Conservation (phyloP, 2,888 invertebrate species). For the Fragum whitleyi region DNA sequence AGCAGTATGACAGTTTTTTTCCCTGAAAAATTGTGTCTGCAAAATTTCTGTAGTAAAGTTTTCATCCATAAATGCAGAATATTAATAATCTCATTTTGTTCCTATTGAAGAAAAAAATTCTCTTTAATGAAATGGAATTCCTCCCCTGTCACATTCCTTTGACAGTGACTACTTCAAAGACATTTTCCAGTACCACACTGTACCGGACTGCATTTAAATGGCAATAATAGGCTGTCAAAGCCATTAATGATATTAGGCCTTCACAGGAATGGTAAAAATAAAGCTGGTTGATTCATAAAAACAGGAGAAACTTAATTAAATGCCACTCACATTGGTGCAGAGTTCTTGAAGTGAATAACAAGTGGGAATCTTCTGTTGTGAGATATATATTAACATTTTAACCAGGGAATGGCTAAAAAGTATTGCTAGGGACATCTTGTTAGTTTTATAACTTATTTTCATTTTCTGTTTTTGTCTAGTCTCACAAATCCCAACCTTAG, state of each 20-base stretch:
- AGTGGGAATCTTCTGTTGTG: background rate
- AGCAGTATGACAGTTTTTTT: too few species aligned
- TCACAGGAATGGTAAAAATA: conserved; percentile 3
- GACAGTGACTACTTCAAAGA: background rate
- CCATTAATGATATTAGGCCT: conserved; percentile 3
- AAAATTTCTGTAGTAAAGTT: too few species aligned
- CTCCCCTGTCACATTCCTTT: background rate
- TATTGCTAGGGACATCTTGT: too few species aligned
- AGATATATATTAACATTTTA: too few species aligned
- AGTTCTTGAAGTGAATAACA: conserved; percentile 6
- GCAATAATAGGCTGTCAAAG: conserved; percentile 1
- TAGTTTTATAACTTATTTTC: too few species aligned
- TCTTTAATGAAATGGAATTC: background rate
- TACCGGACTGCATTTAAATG: background rate
- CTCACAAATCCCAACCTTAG: too few species aligned
- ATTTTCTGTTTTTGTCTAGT: too few species aligned
- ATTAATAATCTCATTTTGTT: too few species aligned
- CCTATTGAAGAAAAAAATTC: background rate
- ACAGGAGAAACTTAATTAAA: conserved; percentile 26
- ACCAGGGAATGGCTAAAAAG: too few species aligned
- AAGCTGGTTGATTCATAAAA: conserved; percentile 4
- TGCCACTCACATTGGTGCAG: conserved; percentile 3
- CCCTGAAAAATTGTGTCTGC: too few species aligned
- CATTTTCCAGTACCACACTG: background rate
- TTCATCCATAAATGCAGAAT: too few species aligned